A percentile compares a stretch with the other conserved stretches of the same genome.
Evolutionary conservation across 1,140 invertebrate genomes (phyloP).

Genomic region (Sarcophaga bullata): DNA sequence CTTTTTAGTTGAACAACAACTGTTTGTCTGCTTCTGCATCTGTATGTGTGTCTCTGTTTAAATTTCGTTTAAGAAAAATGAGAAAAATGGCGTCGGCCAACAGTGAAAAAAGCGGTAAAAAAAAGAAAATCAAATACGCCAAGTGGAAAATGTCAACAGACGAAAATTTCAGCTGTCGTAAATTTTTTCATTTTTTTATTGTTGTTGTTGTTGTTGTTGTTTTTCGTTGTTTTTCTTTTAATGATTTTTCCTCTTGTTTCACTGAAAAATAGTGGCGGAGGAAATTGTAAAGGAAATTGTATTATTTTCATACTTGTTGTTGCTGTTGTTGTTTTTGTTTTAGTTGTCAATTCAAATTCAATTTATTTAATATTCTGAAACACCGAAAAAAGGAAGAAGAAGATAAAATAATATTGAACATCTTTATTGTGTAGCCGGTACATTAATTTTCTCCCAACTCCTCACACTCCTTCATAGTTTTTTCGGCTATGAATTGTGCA

Average conservation of each 20-base stretch:
- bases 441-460: neutral
- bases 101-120: neutral
- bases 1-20: neutral
- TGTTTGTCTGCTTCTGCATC: neutral
- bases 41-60: neutral
- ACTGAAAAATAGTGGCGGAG: too few relatives aligned
- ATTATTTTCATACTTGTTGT: too few relatives aligned
- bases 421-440: neutral
- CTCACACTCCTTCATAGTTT: neutral
- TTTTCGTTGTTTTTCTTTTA: too few relatives aligned
- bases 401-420: neutral
- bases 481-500: neutral
- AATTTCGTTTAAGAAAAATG: neutral
- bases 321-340: too few relatives aligned
- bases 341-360: too few relatives aligned
- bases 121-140: neutral
- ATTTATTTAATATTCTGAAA: too few relatives aligned
- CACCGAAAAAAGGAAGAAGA: too few relatives aligned
- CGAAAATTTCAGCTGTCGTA: slow-evolving; percentile 7
- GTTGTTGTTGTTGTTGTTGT: too few relatives aligned
- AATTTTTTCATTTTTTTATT: neutral
- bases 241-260: too few relatives aligned
- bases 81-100: neutral
- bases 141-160: slow-evolving; percentile 24
- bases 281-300: too few relatives aligned